Conservation (phyloP, 2,888 invertebrate genomes). For the Aricia artaxerxes region DNA sequence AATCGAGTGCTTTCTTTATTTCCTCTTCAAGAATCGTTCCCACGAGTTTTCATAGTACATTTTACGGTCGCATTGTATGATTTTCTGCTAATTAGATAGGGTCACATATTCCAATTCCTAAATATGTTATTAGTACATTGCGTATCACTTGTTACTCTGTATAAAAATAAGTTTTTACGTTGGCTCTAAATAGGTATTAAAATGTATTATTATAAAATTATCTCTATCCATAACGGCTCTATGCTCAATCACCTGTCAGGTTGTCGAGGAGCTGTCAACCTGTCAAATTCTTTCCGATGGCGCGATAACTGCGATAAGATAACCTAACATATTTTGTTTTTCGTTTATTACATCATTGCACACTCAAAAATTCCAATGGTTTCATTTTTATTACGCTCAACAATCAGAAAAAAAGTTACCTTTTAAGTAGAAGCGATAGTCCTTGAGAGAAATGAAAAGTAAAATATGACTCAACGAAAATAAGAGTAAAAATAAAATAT, state of each 20-base stretch:
- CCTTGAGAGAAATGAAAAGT: background rate
- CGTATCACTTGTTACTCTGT: background rate
- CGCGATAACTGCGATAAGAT: conserved; percentile 40
- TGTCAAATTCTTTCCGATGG: conserved; percentile 61
- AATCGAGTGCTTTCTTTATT: conserved; percentile 16
- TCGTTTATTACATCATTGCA: conserved; percentile 16
- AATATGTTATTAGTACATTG: background rate
- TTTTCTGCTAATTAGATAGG: conserved; percentile 1
- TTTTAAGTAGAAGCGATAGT: background rate
- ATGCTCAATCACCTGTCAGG: conserved; percentile 56
- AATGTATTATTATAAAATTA: background rate
- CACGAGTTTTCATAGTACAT: background rate
- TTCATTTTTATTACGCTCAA: background rate
- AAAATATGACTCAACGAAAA: background rate
- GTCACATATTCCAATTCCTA: background rate
- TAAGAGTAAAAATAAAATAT: background rate
- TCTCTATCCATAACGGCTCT: conserved; percentile 26
- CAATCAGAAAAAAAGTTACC: background rate
- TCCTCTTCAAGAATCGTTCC: background rate
- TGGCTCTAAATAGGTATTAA: background rate
- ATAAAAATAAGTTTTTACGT: background rate
- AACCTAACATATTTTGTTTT: conserved; percentile 28
- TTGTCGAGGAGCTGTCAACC: conserved; percentile 61
- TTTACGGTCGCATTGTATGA: background rate
- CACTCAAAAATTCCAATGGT: conserved; percentile 20